phyloP scores from a whole-genome alignment of 2,797 vertebrate species.

The Philypnodon macrostomus region DNA sequence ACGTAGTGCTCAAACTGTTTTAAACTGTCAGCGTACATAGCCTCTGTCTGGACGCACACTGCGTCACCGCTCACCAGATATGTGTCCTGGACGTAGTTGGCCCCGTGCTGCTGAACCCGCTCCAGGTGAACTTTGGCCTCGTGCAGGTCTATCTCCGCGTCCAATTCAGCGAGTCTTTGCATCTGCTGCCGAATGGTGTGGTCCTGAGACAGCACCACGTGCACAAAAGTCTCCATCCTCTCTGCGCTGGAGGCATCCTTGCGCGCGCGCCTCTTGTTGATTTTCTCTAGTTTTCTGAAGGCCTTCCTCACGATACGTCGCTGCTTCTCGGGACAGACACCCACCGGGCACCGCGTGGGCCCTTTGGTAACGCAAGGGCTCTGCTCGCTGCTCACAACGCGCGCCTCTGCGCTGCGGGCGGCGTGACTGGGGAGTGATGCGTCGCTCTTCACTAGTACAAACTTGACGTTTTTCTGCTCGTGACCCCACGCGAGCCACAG shows the following conservation, averaged over 20 bases:
- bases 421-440: conserved; percentile 83
- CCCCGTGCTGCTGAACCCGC: conserved; percentile 85
- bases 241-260: conserved; percentile 73
- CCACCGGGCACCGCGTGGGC: conserved; percentile 47
- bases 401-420: conserved; percentile 90
- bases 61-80: conserved; percentile 79
- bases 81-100: conserved; percentile 94
- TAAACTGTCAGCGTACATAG: conserved; percentile 27
- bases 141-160: conserved; percentile 87
- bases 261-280: conserved; percentile 78
- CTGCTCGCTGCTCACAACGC: conserved; percentile 87
- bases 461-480: conserved; percentile 88
- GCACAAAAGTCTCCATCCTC: conserved; percentile 91
- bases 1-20: conserved; percentile 79
- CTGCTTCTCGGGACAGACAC: conserved; percentile 85
- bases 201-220: conserved; percentile 92
- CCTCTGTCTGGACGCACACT: conserved; percentile 9
- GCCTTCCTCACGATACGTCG: conserved; percentile 90
- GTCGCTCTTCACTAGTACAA: conserved; percentile 87
- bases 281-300: conserved; percentile 93
- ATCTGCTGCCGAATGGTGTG: conserved; percentile 93
- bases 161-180: conserved; percentile 87
- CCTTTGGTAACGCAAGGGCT: conserved; percentile 69
- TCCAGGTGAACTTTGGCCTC: conserved; percentile 88
- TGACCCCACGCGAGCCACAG: conserved; percentile 93